Evolutionary conservation across 2,113 vertebrate genomes (phyloP).

Genomic region (Tragelaphus scriptus): DNA sequence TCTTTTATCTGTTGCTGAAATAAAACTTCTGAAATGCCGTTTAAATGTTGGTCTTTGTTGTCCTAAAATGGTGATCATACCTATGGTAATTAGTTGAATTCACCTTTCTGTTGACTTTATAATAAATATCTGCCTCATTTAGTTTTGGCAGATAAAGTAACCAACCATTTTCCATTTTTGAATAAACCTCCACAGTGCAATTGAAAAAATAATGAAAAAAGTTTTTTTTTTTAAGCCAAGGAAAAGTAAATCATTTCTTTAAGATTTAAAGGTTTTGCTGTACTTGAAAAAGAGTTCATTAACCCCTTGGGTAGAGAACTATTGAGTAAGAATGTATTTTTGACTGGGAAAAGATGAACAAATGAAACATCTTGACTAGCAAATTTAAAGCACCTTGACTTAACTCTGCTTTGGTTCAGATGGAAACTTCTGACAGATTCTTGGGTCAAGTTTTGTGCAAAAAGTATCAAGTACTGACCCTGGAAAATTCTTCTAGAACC

Average conservation of each 20-base stretch:
- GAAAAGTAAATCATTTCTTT: neutral
- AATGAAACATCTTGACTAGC: neutral
- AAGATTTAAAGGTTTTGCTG: neutral
- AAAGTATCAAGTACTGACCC: neutral
- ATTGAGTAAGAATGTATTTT: neutral
- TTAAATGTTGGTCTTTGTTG: neutral
- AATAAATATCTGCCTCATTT: neutral
- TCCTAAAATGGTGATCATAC: neutral
- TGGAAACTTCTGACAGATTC: neutral
- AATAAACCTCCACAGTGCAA: neutral
- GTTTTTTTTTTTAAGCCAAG: neutral
- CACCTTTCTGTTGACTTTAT: neutral
- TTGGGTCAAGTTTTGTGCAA: neutral
- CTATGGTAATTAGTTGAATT: neutral
- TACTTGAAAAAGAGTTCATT: neutral
- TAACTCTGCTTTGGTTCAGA: neutral
- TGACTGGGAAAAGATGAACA: neutral
- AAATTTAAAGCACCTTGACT: neutral
- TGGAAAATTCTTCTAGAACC: neutral
- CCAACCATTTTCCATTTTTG: neutral
- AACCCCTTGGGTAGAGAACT: neutral
- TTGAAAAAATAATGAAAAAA: neutral
- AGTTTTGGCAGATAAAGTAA: neutral
- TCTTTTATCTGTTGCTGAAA: neutral
- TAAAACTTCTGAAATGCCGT: neutral